Base-by-base conservation (phyloP, 2,797 vertebrate species). In the Tarsius wallacei region DNA sequence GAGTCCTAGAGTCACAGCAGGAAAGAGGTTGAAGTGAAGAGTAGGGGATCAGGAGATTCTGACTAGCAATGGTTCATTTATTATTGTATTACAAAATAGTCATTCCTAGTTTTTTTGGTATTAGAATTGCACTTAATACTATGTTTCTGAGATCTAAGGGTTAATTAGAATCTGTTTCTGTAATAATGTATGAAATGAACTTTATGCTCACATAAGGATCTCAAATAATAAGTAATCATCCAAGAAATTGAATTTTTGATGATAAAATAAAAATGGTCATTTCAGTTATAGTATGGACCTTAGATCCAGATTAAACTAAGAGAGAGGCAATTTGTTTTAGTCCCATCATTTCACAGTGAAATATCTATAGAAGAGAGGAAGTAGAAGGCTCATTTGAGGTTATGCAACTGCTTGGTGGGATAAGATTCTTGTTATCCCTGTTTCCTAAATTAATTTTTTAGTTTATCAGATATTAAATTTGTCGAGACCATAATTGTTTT, bases 201-300 rank as follows among this genome's bases (percentile, higher is more conserved):
- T 97, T 96, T 93, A 97, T 97, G 83, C 16, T 94, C 93, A 90
- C 93, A 96, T 96, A 97, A 96, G 49, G 51, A 91, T 95, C 78
- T 91, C 71, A 85, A 93, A 96, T 98, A 97, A 97, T 97, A 91
- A 96, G 94, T 97, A 96, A 98, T 96, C 97, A 97, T 95, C 95
- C 96, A 97, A 96, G 90, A 97, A 97, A 97, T 66, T 97, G 91
- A 94, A 97, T 97, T 97, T 94, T 91, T 61, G 42, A 47, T 85
- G 74, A 59, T 70, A 93, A 97, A 94, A 96, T 94, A 95, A 97
- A 97, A 97, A 85, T 36, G 63, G 57, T 77, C 81, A 93, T 96
- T 97, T 96, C 89, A 95, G 33, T 93, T 95, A 70, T 70, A 94
- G 87, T 63, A 81, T 82, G 53, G 61, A 78, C 51, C 68, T 96